These are phyloP conservation scores for Eupsilia transversa DNA, from an alignment of 2,888 invertebrate genomes.

Conservation along the genomic window DNA sequence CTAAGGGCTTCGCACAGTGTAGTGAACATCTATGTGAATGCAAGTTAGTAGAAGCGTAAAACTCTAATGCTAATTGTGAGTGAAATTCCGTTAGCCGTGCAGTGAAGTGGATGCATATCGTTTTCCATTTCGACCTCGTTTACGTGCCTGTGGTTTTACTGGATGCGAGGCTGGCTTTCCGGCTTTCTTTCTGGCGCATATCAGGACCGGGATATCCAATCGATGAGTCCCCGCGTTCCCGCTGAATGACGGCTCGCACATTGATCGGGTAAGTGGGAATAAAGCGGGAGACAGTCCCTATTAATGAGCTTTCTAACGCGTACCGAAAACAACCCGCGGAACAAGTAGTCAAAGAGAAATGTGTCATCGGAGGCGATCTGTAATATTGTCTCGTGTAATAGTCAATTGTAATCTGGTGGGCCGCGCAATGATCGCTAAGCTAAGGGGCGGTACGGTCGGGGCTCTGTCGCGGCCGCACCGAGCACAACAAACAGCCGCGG, in stretches of 20 bases:
- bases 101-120: conserved; percentile 77
- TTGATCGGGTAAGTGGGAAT: conserved; percentile 86
- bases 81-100: conserved; percentile 69
- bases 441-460: conserved; percentile 35
- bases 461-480: conserved; percentile 37
- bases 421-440: conserved; percentile 53
- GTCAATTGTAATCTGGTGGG: conserved; percentile 62
- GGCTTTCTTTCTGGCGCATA: conserved; percentile 79
- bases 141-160: conserved; percentile 76
- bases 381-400: conserved; percentile 58
- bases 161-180: conserved; percentile 76
- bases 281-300: conserved; percentile 44
- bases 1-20: conserved; percentile 65
- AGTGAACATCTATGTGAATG: conserved; percentile 61
- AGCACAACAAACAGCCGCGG: conserved; percentile 66
- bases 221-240: conserved; percentile 81
- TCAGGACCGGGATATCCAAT: conserved; percentile 76
- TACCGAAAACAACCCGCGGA: conserved; percentile 54
- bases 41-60: conserved; percentile 38
- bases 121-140: conserved; percentile 85
- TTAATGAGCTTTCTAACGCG: conserved; percentile 57
- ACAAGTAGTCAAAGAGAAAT: conserved; percentile 69
- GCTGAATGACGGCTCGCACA: conserved; percentile 83
- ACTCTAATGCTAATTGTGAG: conserved; percentile 54
- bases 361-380: conserved; percentile 62